phyloP scores from a whole-genome alignment of 2,113 vertebrate species.

The Corapipo altera region DNA sequence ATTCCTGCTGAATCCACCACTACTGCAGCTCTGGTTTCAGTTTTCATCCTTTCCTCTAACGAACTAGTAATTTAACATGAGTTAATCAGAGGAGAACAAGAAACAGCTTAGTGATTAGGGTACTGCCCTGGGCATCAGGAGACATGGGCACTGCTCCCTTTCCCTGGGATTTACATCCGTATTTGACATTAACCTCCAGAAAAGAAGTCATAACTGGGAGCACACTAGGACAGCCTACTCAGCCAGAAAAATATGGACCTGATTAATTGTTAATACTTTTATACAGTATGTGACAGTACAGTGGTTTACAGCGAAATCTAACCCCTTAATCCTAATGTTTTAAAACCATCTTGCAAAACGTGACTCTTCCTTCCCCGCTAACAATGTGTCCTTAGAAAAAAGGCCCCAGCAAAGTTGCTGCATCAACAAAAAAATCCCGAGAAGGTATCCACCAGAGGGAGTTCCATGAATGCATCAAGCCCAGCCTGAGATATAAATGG shows the following conservation, averaged over 20 bases:
- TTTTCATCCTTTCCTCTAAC: not conserved
- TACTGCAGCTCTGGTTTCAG: not conserved
- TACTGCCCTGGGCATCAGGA: not conserved
- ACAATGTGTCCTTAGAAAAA: not conserved
- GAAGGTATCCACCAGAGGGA: conserved; percentile 60
- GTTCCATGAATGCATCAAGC: not conserved
- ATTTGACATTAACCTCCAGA: not conserved
- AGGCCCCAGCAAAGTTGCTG: not conserved
- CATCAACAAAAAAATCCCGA: not conserved
- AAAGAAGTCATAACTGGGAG: not conserved
- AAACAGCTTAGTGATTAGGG: not conserved
- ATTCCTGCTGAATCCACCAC: not conserved
- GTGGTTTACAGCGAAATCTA: not conserved
- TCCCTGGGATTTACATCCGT: not conserved
- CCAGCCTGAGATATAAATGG: not conserved
- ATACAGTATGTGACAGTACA: not conserved
- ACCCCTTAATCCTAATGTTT: not conserved
- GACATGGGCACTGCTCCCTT: not conserved
- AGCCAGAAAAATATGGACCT: not conserved
- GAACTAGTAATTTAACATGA: not conserved
- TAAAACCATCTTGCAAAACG: not conserved
- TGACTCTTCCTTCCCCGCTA: accelerated
- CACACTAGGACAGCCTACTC: not conserved
- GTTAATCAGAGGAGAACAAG: not conserved
- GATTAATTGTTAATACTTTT: not conserved